Evolutionary conservation across 1,140 invertebrate genomes (phyloP).

Genomic region (Neodiprion lecontei): DNA sequence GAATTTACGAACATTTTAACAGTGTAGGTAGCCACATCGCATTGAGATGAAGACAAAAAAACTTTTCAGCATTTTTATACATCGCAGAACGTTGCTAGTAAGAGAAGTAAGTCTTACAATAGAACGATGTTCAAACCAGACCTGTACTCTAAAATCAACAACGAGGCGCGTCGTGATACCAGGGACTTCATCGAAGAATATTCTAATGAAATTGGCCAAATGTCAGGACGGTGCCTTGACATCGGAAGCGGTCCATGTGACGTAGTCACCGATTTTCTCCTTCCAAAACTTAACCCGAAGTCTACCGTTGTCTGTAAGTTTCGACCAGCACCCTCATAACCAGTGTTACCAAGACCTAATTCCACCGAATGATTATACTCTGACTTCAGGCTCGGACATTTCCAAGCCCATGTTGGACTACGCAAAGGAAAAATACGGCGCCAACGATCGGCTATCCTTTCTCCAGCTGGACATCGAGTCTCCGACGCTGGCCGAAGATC

Average conservation of each 20-base stretch:
- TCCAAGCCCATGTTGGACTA: constrained; percentile 75
- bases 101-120: too few relatives aligned
- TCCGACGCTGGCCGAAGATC: constrained; percentile 57
- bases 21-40: too few relatives aligned
- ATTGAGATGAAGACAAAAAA: too few relatives aligned
- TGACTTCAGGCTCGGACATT: constrained; percentile 68
- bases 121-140: not conserved
- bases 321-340: too few relatives aligned
- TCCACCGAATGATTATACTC: too few relatives aligned
- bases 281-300: constrained; percentile 66
- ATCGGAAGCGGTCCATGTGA: constrained; percentile 85
- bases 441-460: constrained; percentile 65
- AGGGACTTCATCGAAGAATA: constrained; percentile 72
- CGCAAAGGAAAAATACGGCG: constrained; percentile 64
- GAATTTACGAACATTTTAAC: too few relatives aligned
- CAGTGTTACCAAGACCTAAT: too few relatives aligned
- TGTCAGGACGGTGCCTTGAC: constrained; percentile 66
- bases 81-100: too few relatives aligned
- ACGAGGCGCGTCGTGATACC: constrained; percentile 75
- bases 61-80: too few relatives aligned
- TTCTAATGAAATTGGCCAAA: constrained; percentile 59
- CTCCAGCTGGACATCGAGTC: constrained; percentile 70
- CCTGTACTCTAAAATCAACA: constrained; percentile 65
- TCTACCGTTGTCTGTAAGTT: constrained; percentile 45
- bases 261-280: constrained; percentile 73